Evolutionary conservation across 2,888 invertebrate genomes (phyloP).

Genomic region (Drosophila melanosoma): DNA sequence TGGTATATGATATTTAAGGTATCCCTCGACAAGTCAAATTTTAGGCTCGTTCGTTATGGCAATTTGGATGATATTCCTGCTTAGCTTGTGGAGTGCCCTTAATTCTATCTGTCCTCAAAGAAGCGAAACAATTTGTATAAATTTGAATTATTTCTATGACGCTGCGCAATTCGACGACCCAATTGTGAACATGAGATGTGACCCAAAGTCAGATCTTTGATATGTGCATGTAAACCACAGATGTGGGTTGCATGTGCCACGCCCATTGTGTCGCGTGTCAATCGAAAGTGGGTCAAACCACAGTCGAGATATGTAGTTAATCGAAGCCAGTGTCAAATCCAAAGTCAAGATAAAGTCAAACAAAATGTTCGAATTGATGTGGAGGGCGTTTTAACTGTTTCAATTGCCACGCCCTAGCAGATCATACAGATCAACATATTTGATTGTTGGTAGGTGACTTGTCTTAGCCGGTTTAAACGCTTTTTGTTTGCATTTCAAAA

Average conservation of each 20-base stretch:
- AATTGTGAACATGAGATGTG: conserved; percentile 9
- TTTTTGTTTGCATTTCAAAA: conserved; percentile 43
- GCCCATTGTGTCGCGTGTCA: conserved; percentile 38
- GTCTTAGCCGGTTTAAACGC: conserved; percentile 41
- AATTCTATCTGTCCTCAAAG: too few species aligned
- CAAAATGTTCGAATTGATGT: not conserved
- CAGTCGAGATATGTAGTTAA: conserved; percentile 22
- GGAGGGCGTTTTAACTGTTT: conserved; percentile 32
- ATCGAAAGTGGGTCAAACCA: conserved; percentile 54
- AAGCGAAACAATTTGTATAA: not conserved
- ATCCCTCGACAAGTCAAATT: not conserved
- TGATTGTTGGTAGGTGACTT: conserved; percentile 10
- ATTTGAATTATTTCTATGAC: not conserved
- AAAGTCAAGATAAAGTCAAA: conserved; percentile 45
- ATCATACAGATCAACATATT: not conserved
- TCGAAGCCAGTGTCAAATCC: conserved; percentile 32
- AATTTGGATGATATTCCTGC: not conserved
- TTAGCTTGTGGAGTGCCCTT: not conserved
- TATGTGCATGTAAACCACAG: conserved; percentile 36
- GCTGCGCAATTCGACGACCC: conserved; percentile 3
- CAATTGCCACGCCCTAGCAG: conserved; percentile 47
- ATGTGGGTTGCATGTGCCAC: conserved; percentile 28
- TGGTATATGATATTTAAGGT: not conserved
- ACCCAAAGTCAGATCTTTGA: conserved; percentile 25
- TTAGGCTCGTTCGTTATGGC: not conserved